Percentiles rank a stretch among this genome's conserved stretches.
These are phyloP conservation scores for Ornithoptera priamus DNA, from an alignment of 2,888 invertebrate species.

Conservation along the genomic window DNA sequence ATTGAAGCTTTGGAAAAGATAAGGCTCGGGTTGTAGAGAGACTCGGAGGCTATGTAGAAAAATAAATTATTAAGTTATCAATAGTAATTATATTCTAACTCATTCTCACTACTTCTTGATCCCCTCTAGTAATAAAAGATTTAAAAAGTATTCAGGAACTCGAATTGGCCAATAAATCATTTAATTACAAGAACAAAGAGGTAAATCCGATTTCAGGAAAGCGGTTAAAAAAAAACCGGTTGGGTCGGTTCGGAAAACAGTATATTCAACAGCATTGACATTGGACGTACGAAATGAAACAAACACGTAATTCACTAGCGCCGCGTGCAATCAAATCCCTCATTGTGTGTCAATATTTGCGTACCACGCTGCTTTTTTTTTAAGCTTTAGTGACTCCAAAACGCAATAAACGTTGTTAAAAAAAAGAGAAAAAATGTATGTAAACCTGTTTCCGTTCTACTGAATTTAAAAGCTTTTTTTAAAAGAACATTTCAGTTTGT, in stretches of 20 bases:
- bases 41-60: too few relatives aligned
- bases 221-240: neutral
- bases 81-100: too few relatives aligned
- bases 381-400: constrained; percentile 6
- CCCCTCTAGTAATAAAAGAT: too few relatives aligned
- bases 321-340: constrained; percentile 10
- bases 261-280: constrained; percentile 8
- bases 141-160: neutral
- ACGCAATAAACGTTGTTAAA: neutral
- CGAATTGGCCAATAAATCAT: neutral
- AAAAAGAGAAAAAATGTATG: neutral
- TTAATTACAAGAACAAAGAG: neutral
- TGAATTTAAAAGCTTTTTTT: too few relatives aligned
- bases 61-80: too few relatives aligned
- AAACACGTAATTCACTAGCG: constrained; percentile 4
- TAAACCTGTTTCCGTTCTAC: too few relatives aligned
- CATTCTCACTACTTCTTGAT: too few relatives aligned
- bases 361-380: constrained; percentile 11
- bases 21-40: too few relatives aligned
- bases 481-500: too few relatives aligned
- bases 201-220: neutral
- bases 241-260: neutral
- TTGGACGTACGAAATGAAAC: constrained; percentile 10
- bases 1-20: too few relatives aligned
- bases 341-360: constrained; percentile 18